Evolutionary conservation across 2,113 vertebrate species (phyloP).

Genomic region (Saguinus imperator): DNA sequence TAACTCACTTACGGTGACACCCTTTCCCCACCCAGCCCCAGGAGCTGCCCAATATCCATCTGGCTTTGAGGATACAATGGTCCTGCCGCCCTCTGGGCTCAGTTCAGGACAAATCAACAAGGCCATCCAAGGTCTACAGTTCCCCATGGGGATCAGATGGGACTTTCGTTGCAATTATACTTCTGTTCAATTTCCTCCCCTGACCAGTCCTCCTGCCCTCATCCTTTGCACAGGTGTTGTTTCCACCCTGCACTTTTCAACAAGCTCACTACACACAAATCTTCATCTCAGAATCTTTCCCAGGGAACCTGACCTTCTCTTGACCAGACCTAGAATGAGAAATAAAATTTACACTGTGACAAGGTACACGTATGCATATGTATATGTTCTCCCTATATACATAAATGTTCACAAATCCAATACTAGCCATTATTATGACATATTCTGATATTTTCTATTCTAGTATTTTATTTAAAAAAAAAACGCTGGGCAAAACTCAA

Average conservation of each 20-base stretch:
- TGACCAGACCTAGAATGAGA: not conserved
- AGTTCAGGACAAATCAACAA: not conserved
- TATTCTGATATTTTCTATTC: not conserved
- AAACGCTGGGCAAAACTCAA: not conserved
- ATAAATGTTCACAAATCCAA: not conserved
- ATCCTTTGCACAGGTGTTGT: not conserved
- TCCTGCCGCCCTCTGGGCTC: fast-evolving
- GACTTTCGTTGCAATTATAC: not conserved
- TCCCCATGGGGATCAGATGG: not conserved
- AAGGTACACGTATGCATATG: not conserved
- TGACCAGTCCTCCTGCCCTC: not conserved
- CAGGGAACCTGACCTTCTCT: not conserved
- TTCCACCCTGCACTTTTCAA: not conserved
- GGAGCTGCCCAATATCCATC: not conserved
- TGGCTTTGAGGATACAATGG: not conserved
- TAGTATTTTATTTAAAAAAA: not conserved
- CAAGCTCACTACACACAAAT: not conserved
- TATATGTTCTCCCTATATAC: not conserved
- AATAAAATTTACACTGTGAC: not conserved
- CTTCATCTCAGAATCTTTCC: not conserved
- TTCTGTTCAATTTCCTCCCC: not conserved
- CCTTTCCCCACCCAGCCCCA: no score
- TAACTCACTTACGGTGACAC: fast-evolving
- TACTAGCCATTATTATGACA: not conserved
- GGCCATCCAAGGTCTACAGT: no score